Percentiles rank a stretch among this genome's conserved stretches.
Evolutionary conservation across 2,888 invertebrate species (phyloP).

Genomic region (Idaea biselata): DNA sequence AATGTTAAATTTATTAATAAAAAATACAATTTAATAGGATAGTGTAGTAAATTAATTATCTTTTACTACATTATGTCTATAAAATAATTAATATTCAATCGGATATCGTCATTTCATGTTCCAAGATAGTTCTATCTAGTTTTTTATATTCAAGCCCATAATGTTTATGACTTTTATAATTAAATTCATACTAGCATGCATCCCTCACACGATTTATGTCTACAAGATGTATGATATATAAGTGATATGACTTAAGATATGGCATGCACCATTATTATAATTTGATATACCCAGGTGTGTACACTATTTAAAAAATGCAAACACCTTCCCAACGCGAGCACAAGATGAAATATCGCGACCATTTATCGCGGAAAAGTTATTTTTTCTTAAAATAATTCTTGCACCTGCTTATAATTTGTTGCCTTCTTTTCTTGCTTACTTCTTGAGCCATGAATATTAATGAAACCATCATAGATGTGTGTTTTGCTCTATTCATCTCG

Average conservation of each 20-base stretch:
- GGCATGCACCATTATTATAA: not conserved
- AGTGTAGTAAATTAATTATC: not conserved
- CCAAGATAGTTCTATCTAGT: not conserved
- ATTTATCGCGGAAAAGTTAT: conserved; percentile 11
- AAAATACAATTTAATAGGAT: not conserved
- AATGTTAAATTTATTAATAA: not conserved
- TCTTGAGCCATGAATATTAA: not conserved
- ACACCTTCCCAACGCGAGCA: conserved; percentile 5
- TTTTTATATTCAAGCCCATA: not conserved
- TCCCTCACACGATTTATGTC: not conserved
- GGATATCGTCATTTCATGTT: not conserved
- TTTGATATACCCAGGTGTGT: not conserved
- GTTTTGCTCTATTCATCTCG: not conserved
- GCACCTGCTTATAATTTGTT: conserved; percentile 9
- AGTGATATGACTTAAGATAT: not conserved
- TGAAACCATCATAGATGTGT: not conserved
- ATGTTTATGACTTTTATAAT: not conserved
- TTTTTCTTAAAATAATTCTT: conserved; percentile 7
- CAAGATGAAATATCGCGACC: conserved; percentile 10
- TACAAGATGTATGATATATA: not conserved
- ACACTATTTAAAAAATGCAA: conserved; percentile 11
- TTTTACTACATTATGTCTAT: not conserved
- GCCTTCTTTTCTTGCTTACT: conserved; percentile 1
- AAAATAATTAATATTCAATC: not conserved
- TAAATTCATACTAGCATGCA: not conserved